Evolutionary conservation across 37 sponge, comb jelly and placozoan species (phyloP), one percentile per base, ranked within the genome.

Genomic region (Ephydatia muelleri): DNA sequence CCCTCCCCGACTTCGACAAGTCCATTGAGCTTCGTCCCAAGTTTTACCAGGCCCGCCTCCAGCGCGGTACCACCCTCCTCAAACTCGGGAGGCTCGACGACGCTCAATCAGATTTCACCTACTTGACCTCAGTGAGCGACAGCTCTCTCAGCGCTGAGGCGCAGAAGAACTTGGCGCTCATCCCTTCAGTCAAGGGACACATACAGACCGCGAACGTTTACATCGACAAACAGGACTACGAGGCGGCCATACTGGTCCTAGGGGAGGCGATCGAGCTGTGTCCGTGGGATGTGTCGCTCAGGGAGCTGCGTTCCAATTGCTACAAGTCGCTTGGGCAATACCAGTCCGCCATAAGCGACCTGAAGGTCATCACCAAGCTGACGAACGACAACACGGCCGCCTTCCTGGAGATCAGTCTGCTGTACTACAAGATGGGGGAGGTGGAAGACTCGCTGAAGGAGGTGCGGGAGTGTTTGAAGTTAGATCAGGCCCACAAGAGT

Each of bases 371-470:
- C 31, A 95, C 94, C 32, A 95, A 92, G 73, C 93, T 98, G 26
- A 80, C 89, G 12, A 87, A 78, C 74, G 98, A 98, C 77, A 92
- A 96, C 87, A 99, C 99, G 3, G 94, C 43, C 6, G 96, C 90
- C n/a, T 94, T 89, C 80, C 83, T 84, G 38, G 82, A 79, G 49
- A 85, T 95, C 48, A 94, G 95, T 40, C 57, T 67, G 26, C 79
- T 99, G 34, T 87, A 97, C 77, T 99, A 93, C 69, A 48, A 75
- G 19, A 65, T 93, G 38, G 99, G 99, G 49, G 95, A 99, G 32
- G 91, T 79, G 35, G 97, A 95, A 76, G 97, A 95, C 9, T 91
- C 97, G 1, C 88, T 99, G 35, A 95, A 77, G 95, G 96, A 95
- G 72, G 90, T 98, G 30, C 78, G 97, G 22, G 99, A 99, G 73